Conservation (phyloP, 2,888 invertebrate species). For the Carpatolechia fugitivella region DNA sequence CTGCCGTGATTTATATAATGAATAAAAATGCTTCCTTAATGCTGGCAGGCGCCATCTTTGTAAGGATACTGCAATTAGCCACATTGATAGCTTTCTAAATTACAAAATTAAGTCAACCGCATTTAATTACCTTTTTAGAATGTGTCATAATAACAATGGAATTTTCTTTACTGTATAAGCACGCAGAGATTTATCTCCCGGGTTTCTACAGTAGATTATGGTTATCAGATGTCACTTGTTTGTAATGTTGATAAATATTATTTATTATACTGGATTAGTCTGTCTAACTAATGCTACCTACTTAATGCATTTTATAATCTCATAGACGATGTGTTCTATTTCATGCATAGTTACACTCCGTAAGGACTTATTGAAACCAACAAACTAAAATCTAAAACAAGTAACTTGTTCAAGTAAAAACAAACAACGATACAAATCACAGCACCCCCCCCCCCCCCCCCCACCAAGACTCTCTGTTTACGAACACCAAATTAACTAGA, state of each 20-base stretch:
- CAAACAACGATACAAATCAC: slow-evolving; percentile 23
- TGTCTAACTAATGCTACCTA: too few relatives aligned
- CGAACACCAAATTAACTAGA: slow-evolving; percentile 62
- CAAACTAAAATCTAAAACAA: background rate
- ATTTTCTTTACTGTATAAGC: too few relatives aligned
- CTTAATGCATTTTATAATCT: too few relatives aligned
- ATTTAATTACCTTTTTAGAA: slow-evolving; percentile 17
- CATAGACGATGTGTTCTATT: too few relatives aligned
- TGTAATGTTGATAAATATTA: background rate
- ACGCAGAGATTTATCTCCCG: too few relatives aligned
- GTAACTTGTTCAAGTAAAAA: background rate
- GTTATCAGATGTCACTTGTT: background rate
- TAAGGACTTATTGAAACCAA: too few relatives aligned
- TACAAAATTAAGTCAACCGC: slow-evolving; percentile 28
- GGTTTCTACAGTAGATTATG: too few relatives aligned
- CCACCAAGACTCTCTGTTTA: slow-evolving; percentile 34
- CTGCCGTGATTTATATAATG: slow-evolving; percentile 74
- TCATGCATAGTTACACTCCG: too few relatives aligned
- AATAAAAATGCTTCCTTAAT: slow-evolving; percentile 70
- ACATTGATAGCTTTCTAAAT: slow-evolving; percentile 58
- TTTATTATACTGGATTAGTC: background rate
- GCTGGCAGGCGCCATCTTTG: slow-evolving; percentile 46
- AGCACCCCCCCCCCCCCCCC: slow-evolving; percentile 48
- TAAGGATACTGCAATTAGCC: slow-evolving; percentile 69
- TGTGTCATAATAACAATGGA: background rate